Evolutionary conservation across 2,888 invertebrate genomes (phyloP), one percentile per base, ranked within the genome.

Genomic region (Nebria brevicollis): DNA sequence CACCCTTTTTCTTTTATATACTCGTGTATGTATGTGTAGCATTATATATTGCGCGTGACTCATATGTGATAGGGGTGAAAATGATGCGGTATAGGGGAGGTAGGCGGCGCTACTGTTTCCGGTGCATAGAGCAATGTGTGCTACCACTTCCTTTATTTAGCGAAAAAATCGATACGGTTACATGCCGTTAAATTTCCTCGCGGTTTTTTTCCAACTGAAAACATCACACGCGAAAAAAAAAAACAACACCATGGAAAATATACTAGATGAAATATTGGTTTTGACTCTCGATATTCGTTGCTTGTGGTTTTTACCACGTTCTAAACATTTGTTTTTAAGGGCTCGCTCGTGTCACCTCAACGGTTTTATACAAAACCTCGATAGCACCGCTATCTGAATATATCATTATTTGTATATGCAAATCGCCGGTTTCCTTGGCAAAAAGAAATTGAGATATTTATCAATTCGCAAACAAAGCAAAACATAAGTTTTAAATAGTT

Each of bases 111-210:
- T 15, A 25, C 20, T 66, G 66, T 25, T 76, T 76, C 76, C 76
- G 76, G 66, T 66, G 66, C 41, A 76, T 66, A 26, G 34, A 25
- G 25, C 68, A 25, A 68, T 20, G 54, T 43, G 15, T 15, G 66
- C 66, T 68, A 77, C 42, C 42, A 77, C 68, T 68, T 77, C 77
- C 68, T 77, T 66, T 68, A 77, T 77, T 68, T 68, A 42, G 34
- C 70, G 34, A 54, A 70, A 70, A 26, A 70, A 70, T 70, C 70
- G 11, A 70, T 70, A 70, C 70, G 34, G 26, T 13, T 54, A 54
- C 54, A 54, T 11, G 13, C 54, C 54, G 54, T 54, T 54, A 54
- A 54, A 54, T 54, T 54, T 34, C 34, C 34, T 34, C 34, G 34
- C 34, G 34, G 34, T 34, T 34, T 34, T 34, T 34, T 34, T 54